These are phyloP conservation scores for Podilymbus podiceps DNA, from an alignment of 2,113 vertebrate genomes.

Conservation along the genomic window DNA sequence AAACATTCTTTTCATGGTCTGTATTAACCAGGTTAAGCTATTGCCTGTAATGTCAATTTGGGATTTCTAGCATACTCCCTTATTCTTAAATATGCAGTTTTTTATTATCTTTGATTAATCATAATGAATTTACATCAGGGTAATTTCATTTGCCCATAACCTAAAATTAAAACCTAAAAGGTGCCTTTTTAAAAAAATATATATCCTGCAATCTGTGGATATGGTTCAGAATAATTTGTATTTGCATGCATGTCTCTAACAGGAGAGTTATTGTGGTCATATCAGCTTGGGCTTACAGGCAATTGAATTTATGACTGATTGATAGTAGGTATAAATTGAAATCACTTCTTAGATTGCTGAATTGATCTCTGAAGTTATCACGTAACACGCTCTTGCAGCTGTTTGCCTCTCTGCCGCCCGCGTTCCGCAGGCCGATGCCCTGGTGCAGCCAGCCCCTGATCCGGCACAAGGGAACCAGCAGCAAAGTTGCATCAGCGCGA, in stretches of 20 bases:
- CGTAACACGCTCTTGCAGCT: accelerated
- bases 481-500: neutral
- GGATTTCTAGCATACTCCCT: neutral
- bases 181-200: neutral
- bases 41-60: neutral
- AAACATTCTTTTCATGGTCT: neutral
- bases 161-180: neutral
- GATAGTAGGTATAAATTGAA: neutral
- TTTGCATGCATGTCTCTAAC: neutral
- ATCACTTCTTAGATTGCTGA: neutral
- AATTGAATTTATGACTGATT: neutral
- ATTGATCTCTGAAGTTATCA: neutral
- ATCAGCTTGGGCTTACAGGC: neutral
- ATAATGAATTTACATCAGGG: neutral
- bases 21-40: neutral
- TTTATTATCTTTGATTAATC: neutral
- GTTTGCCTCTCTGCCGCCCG: neutral
- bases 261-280: neutral
- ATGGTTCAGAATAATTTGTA: neutral
- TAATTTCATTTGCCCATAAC: neutral
- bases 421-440: neutral
- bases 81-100: neutral
- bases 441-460: neutral
- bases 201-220: neutral
- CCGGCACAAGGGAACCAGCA: neutral